Base-by-base conservation (phyloP, 2,113 vertebrate genomes). In the Notiomystis cincta region DNA sequence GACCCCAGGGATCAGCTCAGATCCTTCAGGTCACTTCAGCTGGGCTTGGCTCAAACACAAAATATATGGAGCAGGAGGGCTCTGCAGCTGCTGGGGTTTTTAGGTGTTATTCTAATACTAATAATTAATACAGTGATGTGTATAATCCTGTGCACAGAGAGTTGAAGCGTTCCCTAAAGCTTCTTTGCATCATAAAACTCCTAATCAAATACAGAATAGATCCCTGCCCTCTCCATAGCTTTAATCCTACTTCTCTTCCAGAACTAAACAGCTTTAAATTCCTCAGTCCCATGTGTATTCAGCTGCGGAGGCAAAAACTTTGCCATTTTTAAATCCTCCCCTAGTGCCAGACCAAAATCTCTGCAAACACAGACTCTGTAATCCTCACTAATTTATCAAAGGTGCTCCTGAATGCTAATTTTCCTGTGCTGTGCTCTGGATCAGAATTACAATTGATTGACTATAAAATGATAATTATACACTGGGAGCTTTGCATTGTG, bases 381-480 rank as follows among this genome's bases (percentile, higher is more conserved):
- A 97, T 96, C 94, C 96, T 82, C 9, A 0, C 83, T 93, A 92
- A 96, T 96, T 95, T 97, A 90, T 82, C 96, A 81, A 54, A 96
- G 93, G 76, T 93, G 61, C 81, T 93, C 45, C 72, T 57, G 88
- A 89, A 87, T 90, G 92, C 81, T 89, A 69, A 95, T 85, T 83
- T 84, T 67, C 72, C 47, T 0, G 5, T 42, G 23, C 78, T 28
- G 86, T 2, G 1, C 81, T 93, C 93, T 89, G 72, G 95, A 89
- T 94, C 80, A 61, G 90, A 93, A 86, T 85, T 82, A 71, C 70
- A 79, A 95, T 78, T 85, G 94, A 96, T 96, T 95, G 89, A 87
- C 90, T 93, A 90, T 92, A 89, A 97, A 96, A 97, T 91, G 72
- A 93, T 97, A 95, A 97, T 96, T 94, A 92, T 82, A 93, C 83